Conservation (phyloP, 53 echinoderm and acorn worm species). For the Henricia sp. region DNA sequence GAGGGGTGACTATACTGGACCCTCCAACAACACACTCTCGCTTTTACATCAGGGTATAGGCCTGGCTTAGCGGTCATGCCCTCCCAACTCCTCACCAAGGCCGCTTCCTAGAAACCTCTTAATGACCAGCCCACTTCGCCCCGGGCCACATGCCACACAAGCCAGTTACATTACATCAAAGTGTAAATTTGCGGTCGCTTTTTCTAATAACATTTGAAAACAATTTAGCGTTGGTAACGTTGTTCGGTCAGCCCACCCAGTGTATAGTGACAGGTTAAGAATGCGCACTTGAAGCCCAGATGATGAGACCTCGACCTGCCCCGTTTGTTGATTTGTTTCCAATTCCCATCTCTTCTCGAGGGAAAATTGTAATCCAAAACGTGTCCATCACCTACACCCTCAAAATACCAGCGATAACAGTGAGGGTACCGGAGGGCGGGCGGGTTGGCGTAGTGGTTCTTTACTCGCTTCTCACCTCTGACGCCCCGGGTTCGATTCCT, state of each 20-base stretch:
- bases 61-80: neutral
- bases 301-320: neutral
- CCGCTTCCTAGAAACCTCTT: slow-evolving; percentile 34
- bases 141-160: slow-evolving; percentile 15
- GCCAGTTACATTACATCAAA: slow-evolving; percentile 53
- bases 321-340: neutral
- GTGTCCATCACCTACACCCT: neutral
- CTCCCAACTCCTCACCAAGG: slow-evolving; percentile 16
- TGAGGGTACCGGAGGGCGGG: no score
- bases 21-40: no score
- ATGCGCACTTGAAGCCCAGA: neutral
- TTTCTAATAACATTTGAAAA: slow-evolving; percentile 34
- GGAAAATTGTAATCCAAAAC: neutral
- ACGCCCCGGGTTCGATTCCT: no score
- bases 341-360: neutral
- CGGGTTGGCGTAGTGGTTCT: no score
- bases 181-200: slow-evolving; percentile 55
- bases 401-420: neutral
- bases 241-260: slow-evolving; percentile 21
- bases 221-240: slow-evolving; percentile 33
- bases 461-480: no score
- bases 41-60: neutral
- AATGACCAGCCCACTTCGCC: neutral
- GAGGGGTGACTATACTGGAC: no score
- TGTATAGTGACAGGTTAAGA: neutral